Percentiles rank a stretch among this genome's conserved stretches.
Evolutionary conservation across 2,888 invertebrate genomes (phyloP).

Genomic region (Bombylius major): DNA sequence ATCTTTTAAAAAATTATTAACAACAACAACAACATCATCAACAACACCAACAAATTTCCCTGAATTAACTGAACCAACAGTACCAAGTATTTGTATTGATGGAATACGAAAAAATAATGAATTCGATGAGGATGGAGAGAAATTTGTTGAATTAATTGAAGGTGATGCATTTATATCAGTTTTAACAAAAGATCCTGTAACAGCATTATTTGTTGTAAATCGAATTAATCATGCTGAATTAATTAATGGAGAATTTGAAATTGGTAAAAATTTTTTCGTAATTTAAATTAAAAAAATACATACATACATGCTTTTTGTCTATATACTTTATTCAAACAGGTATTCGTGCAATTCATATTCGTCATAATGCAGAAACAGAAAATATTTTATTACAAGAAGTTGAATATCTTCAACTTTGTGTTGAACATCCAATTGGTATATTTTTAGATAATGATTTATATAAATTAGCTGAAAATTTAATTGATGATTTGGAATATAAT

Average conservation of each 20-base stretch:
- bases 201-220: constrained; percentile 32
- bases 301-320: background rate
- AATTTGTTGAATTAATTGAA: constrained; percentile 28
- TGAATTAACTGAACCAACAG: constrained; percentile 17
- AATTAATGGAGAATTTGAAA: constrained; percentile 30
- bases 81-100: constrained; percentile 29
- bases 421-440: constrained; percentile 30
- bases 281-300: background rate
- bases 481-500: constrained; percentile 31
- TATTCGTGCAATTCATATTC: constrained; percentile 27
- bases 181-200: constrained; percentile 28
- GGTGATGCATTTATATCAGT: constrained; percentile 33
- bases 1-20: constrained; percentile 8
- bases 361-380: constrained; percentile 23
- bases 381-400: constrained; percentile 33
- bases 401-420: constrained; percentile 32
- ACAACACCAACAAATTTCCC: constrained; percentile 6
- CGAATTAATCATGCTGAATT: constrained; percentile 33
- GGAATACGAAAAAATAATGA: constrained; percentile 21
- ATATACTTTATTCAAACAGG: constrained; percentile 20
- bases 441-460: constrained; percentile 31
- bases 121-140: constrained; percentile 13
- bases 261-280: constrained; percentile 20
- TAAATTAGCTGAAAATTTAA: constrained; percentile 23
- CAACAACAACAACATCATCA: constrained; percentile 13